A percentile compares a stretch with the other conserved stretches of the same genome.
These are phyloP conservation scores for Plutomurus gul DNA, from an alignment of 1,140 invertebrate species.

Conservation along the genomic window DNA sequence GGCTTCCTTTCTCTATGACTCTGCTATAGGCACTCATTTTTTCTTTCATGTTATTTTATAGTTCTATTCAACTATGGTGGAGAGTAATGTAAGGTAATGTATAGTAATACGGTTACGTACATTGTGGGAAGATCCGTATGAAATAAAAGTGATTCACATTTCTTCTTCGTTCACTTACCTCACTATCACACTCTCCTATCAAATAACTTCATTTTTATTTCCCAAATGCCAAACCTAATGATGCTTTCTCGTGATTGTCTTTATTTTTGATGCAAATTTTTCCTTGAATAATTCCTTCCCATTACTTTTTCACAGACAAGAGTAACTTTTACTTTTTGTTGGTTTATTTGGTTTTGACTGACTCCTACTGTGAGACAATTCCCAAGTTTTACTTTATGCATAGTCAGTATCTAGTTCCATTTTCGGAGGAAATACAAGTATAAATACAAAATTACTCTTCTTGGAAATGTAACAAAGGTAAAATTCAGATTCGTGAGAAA, in stretches of 20 bases:
- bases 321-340: too few species aligned
- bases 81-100: background rate
- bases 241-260: constrained; percentile 24
- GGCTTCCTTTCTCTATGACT: constrained; percentile 7
- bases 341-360: too few species aligned
- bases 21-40: background rate
- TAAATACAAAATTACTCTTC: too few species aligned
- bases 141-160: background rate
- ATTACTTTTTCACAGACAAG: too few species aligned
- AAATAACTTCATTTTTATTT: constrained; percentile 24
- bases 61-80: background rate
- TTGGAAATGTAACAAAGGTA: too few species aligned
- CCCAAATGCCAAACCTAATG: background rate
- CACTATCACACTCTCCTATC: background rate
- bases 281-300: background rate
- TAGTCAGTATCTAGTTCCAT: too few species aligned
- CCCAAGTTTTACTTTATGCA: too few species aligned
- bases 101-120: background rate
- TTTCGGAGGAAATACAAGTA: too few species aligned
- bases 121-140: background rate
- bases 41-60: constrained; percentile 5
- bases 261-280: background rate
- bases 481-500: too few species aligned
- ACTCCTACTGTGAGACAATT: too few species aligned
- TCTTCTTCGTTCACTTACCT: background rate